These are phyloP conservation scores for Oxycera nigricornis DNA, from an alignment of 2,888 invertebrate species.

Conservation along the genomic window DNA sequence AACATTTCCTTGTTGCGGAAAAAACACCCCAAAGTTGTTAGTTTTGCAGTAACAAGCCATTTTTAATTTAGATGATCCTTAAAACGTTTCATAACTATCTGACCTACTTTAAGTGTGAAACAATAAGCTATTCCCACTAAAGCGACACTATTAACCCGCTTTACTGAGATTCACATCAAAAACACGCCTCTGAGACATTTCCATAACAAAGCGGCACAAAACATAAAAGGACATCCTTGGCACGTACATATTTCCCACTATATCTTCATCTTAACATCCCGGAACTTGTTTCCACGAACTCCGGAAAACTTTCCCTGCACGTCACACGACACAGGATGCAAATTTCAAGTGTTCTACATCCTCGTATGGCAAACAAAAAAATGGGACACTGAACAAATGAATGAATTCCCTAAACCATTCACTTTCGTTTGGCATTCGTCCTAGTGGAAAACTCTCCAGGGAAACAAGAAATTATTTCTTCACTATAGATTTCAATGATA, in stretches of 20 bases:
- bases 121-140: too few species aligned
- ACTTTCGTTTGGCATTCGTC: not conserved
- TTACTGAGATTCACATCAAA: constrained; percentile 6
- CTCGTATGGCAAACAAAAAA: not conserved
- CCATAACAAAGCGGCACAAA: not conserved
- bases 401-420: not conserved
- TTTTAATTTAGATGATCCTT: too few species aligned
- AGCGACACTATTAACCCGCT: constrained; percentile 6
- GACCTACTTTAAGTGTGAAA: too few species aligned
- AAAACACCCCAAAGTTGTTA: too few species aligned
- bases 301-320: not conserved
- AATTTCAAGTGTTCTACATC: constrained; percentile 21
- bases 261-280: not conserved
- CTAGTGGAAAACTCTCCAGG: not conserved
- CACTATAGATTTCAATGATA: not conserved
- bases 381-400: constrained; percentile 21
- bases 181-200: not conserved
- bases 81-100: too few species aligned
- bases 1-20: too few species aligned
- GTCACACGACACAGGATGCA: constrained; percentile 8
- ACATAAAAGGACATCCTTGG: not conserved
- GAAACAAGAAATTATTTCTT: not conserved
- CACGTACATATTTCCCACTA: not conserved
- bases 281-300: constrained; percentile 20
- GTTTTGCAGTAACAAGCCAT: too few species aligned